Evolutionary conservation across 2,888 invertebrate genomes (phyloP).

Genomic region (Tricholauxania praeusta): DNA sequence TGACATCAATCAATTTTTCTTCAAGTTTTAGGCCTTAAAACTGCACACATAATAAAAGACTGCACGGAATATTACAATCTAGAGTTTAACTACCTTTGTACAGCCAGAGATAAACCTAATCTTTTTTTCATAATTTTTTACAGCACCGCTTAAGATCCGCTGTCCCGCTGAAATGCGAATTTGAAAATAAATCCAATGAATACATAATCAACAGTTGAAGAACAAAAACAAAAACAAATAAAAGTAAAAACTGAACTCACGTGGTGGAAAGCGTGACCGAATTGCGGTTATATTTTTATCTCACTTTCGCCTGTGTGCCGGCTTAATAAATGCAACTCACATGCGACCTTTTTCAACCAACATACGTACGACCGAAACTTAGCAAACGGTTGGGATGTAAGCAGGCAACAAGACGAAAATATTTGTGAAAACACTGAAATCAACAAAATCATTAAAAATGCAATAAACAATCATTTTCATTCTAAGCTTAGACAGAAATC

Average conservation of each 20-base stretch:
- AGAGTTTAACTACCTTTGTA: too few relatives aligned
- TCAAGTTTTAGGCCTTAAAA: too few relatives aligned
- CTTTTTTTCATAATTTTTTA: too few relatives aligned
- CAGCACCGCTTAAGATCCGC: too few relatives aligned
- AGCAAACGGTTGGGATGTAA: neutral
- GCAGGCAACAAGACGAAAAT: neutral
- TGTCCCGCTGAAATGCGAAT: neutral
- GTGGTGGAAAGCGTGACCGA: constrained; percentile 36
- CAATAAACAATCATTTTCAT: too few relatives aligned
- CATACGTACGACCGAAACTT: neutral
- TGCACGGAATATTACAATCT: too few relatives aligned
- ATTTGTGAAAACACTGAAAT: too few relatives aligned
- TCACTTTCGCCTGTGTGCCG: neutral
- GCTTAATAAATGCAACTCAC: neutral
- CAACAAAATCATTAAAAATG: too few relatives aligned
- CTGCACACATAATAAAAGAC: too few relatives aligned
- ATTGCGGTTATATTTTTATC: neutral
- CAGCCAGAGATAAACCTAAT: too few relatives aligned
- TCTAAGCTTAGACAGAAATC: constrained; percentile 18
- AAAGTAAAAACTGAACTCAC: constrained; percentile 35
- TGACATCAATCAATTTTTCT: too few relatives aligned
- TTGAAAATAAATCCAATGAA: constrained; percentile 2
- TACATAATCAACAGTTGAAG: constrained; percentile 17
- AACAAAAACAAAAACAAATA: constrained; percentile 3
- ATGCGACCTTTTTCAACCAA: neutral